phyloP scores from a whole-genome alignment of 2,797 vertebrate species.

The Thripadectes ignobilis region DNA sequence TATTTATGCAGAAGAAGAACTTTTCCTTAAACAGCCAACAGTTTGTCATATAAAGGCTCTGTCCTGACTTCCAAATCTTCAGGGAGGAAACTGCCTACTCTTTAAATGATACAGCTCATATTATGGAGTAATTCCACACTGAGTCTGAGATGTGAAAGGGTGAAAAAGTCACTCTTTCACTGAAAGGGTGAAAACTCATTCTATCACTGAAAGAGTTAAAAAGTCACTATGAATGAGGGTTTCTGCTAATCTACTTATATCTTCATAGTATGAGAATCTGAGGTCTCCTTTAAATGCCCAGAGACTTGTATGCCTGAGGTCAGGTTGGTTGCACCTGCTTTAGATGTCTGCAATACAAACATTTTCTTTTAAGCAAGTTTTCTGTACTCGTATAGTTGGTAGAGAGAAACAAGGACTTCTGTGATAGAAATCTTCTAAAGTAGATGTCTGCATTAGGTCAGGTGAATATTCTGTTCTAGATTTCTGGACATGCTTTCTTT shows the following conservation, averaged over 20 bases:
- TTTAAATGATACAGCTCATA: neutral
- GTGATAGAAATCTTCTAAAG: neutral
- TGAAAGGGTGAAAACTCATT: neutral
- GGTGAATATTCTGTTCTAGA: neutral
- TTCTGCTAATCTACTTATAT: neutral
- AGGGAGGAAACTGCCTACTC: neutral
- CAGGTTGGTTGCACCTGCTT: neutral
- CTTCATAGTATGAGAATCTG: neutral
- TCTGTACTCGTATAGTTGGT: neutral
- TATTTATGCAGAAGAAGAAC: neutral
- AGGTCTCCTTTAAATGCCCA: neutral
- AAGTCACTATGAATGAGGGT: neutral
- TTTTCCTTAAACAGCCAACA: neutral
- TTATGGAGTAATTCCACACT: neutral
- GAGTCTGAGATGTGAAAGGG: neutral
- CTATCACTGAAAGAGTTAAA: neutral
- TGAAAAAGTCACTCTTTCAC: neutral
- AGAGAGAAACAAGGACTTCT: neutral
- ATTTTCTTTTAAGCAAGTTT: neutral
- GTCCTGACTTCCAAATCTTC: neutral
- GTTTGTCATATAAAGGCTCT: neutral
- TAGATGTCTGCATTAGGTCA: neutral
- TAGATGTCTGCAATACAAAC: neutral
- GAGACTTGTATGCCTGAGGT: neutral
- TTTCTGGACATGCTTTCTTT: neutral